These are phyloP conservation scores for Campaea margaritaria DNA, from an alignment of 2,888 invertebrate genomes.

Conservation along the genomic window DNA sequence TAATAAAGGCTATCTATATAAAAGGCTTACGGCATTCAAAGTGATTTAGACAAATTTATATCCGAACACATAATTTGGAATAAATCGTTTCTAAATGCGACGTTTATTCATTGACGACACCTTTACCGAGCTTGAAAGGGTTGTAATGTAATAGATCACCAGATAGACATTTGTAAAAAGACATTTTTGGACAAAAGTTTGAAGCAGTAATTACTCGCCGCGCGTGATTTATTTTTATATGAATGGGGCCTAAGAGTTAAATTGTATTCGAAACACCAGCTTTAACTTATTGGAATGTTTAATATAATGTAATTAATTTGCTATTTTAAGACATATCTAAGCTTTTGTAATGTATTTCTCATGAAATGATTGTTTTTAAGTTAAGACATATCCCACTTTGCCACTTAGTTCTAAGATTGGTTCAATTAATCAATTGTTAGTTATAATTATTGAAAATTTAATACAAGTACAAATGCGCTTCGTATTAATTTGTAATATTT, in stretches of 20 bases:
- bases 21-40: constrained; percentile 58
- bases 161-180: constrained; percentile 37
- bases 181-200: constrained; percentile 10
- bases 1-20: constrained; percentile 52
- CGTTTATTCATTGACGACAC: constrained; percentile 59
- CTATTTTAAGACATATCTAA: constrained; percentile 55
- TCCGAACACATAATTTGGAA: constrained; percentile 60
- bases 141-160: constrained; percentile 47
- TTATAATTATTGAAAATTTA: constrained; percentile 48
- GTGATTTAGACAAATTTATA: constrained; percentile 64
- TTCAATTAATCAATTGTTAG: constrained; percentile 40
- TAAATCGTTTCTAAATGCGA: constrained; percentile 68
- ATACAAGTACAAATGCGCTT: constrained; percentile 54
- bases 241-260: constrained; percentile 49
- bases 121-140: constrained; percentile 60
- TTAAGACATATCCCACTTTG: constrained; percentile 78
- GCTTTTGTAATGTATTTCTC: constrained; percentile 49
- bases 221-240: constrained; percentile 42
- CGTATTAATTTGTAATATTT: constrained; percentile 48
- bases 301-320: constrained; percentile 49
- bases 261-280: constrained; percentile 56
- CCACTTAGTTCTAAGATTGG: constrained; percentile 60
- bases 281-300: constrained; percentile 67
- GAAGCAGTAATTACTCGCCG: constrained; percentile 16
- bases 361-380: constrained; percentile 54